Base-by-base conservation (phyloP, 2,113 vertebrate species). In the Alethe diademata region DNA sequence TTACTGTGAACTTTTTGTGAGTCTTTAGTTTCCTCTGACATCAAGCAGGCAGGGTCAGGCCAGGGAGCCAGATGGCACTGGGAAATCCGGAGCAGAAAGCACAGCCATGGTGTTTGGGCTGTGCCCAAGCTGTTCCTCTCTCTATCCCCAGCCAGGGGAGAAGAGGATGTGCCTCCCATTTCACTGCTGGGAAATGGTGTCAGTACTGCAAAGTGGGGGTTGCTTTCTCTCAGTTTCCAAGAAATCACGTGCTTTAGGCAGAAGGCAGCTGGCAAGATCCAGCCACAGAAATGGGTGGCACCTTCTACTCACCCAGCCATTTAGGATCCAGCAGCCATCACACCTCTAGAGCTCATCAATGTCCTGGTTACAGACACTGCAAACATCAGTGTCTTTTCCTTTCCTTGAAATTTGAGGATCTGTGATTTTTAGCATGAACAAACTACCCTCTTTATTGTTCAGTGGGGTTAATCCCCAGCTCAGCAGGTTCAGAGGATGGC, bases 101-200 rank as follows among this genome's bases (percentile, higher is more conserved):
- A 60, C 17, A 60, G 48, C 19, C 14, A 0, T 0, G 0, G 20
- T 42, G 5, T 28, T 69, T 2, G 14, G 12, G 22, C 47, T 70
- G 18, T 1, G 2, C 36, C 36, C 51, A 65, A 60, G 47, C 40
- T 45, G 31, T 20, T 75, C 36, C 36, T 56, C 26, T 19, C 19
- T 12, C 36, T 36, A 26, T 14, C 7, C 51, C 42, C 47, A 66
- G 26, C 14, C 24, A 17, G 9, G 12, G 24, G 25, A 62, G n/a
- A 75, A 61, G 42, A n/a, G 23, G 45, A 20, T 1, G 1, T 19
- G 19, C 8, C 11, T 90, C 31, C 12, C 2, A 8, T 14, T 43
- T 57, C 0, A 0, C 31, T 6, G 6, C 24, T 0, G 2, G 7
- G 58, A 35, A 60, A 53, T 0, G 6, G 5, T 3, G 1, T 26